Conservation (phyloP, 1,140 invertebrate genomes). For the Odontomachus brunneus region DNA sequence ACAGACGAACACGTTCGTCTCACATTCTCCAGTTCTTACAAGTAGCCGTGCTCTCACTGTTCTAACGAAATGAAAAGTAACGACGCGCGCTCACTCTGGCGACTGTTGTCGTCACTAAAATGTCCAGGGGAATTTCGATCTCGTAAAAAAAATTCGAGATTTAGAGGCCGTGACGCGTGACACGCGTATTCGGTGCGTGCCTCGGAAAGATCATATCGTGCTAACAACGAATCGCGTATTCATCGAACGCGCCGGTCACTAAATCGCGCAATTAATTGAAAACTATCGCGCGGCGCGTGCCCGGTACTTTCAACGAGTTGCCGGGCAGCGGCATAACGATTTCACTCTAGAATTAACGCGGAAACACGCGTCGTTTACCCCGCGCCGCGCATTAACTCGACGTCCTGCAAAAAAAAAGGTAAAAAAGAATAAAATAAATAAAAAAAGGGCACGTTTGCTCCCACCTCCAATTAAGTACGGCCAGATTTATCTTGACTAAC, state of each 20-base stretch:
- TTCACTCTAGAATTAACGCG: constrained; percentile 32
- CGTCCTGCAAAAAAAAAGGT: constrained; percentile 31
- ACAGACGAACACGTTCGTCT: not conserved
- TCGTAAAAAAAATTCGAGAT: constrained; percentile 14
- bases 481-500: constrained; percentile 71
- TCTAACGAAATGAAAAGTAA: not conserved
- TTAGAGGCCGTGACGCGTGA: constrained; percentile 26
- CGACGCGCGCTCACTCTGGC: not conserved
- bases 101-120: constrained; percentile 1
- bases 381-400: constrained; percentile 49
- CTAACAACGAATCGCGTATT: constrained; percentile 58
- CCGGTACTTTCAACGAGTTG: constrained; percentile 57
- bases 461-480: constrained; percentile 67
- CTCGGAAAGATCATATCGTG: constrained; percentile 43
- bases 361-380: constrained; percentile 47
- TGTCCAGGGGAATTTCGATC: not conserved
- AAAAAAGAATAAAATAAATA: constrained; percentile 5
- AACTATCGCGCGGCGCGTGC: constrained; percentile 52
- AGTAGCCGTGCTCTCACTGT: not conserved
- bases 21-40: not conserved
- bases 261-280: constrained; percentile 64
- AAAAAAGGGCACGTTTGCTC: constrained; percentile 44
- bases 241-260: constrained; percentile 37
- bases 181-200: constrained; percentile 18
- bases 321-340: constrained; percentile 47